phyloP scores from a whole-genome alignment of 2,888 invertebrate species.

The Magallana nippona region DNA sequence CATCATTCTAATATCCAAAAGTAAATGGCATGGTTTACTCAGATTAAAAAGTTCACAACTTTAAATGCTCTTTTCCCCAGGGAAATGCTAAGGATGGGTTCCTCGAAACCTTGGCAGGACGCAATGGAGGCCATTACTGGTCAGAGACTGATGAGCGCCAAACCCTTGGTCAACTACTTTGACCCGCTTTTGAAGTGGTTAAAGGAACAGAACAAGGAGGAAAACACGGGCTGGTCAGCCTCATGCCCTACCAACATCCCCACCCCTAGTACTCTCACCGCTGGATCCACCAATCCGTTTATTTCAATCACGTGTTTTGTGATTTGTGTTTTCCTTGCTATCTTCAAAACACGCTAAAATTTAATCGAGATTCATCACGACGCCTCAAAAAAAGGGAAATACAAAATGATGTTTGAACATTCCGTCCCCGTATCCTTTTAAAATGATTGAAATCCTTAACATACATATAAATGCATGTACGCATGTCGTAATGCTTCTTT shows the following conservation, averaged over 20 bases:
- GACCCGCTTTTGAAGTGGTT: constrained; percentile 90
- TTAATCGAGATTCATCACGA: not conserved
- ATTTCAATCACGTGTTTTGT: constrained; percentile 1
- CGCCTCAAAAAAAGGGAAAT: too few relatives aligned
- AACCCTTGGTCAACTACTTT: constrained; percentile 90
- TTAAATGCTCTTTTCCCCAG: constrained; percentile 45
- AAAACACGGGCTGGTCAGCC: constrained; percentile 59
- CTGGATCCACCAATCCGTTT: not conserved
- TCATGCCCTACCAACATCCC: constrained; percentile 46
- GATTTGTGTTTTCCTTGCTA: not conserved
- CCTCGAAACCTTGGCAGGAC: constrained; percentile 84
- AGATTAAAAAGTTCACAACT: not conserved
- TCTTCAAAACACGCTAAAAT: not conserved
- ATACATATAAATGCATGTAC: too few relatives aligned
- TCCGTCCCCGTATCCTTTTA: too few relatives aligned
- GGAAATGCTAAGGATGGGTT: constrained; percentile 77
- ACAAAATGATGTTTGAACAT: too few relatives aligned
- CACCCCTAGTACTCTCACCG: not conserved
- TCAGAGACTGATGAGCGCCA: constrained; percentile 85
- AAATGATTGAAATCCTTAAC: too few relatives aligned
- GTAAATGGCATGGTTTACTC: not conserved
- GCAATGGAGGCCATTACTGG: constrained; percentile 90
- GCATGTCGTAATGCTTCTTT: too few relatives aligned
- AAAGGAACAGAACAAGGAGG: constrained; percentile 81
- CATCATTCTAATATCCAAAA: too few relatives aligned